Base-by-base conservation (phyloP, 1,140 invertebrate species). In the Drosophila bocqueti region DNA sequence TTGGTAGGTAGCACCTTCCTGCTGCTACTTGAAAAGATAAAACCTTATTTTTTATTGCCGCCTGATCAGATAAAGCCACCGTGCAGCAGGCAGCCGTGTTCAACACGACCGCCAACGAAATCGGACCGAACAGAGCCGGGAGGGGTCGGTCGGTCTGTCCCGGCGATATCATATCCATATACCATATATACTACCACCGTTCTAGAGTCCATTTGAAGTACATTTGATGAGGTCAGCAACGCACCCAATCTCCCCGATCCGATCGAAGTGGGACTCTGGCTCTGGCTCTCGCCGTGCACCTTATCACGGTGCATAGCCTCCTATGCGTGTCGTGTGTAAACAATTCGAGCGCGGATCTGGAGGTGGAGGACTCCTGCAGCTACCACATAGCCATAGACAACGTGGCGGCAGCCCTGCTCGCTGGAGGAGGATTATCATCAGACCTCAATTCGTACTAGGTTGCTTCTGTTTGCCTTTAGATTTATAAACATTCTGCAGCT, bases 1-100 rank as follows among this genome's bases (percentile, higher is more conserved):
- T 79, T 36, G 50, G 50, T 52, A 18, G 83, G 86, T 92, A 92
- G 91, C 87, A 92, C 81, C 91, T 92, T 92, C 76, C 79, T 76
- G 85, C 87, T 87, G 87, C 91, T 92, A 92, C 91, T 92, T 92
- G 91, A 92, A 91, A 74, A 92, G 91, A 92, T 92, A 92, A 92
- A 92, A 92, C 62, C 89, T 80, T 87, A 80, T 85, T 92, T 92
- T 92, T 92, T 92, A 92, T 92, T 89, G 76, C 84, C 73, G 76
- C 86, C 83, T 86, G 91, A 92, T 92, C 91, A 80, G 91, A 92
- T 92, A 92, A 92, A 92, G 85, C 85, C 85, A 90, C 85, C 81
- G 85, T 89, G 78, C 86, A 90, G 79, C 81, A 89, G 81, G 71
- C 59, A 72, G 43, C 65, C 81, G 81, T 86, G 83, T 86, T 73